A percentile compares a stretch with the other conserved stretches of the same genome.
Conservation (phyloP, 1,140 invertebrate species). For the Habropoda laboriosa region DNA sequence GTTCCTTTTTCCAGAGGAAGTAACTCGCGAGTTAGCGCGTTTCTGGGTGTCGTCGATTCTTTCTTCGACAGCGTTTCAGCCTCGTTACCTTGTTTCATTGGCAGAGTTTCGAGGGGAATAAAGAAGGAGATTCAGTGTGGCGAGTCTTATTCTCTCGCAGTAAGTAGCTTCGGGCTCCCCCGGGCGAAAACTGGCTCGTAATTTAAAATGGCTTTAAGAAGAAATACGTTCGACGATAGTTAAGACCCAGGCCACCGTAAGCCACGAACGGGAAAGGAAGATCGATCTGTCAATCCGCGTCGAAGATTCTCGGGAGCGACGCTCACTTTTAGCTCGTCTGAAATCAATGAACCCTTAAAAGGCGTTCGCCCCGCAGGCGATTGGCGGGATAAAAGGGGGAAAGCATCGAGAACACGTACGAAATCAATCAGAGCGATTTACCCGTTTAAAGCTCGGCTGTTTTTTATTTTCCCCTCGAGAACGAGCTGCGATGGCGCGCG, state of each 20-base stretch:
- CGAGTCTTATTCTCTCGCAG: conserved; percentile 36
- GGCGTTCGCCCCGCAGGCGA: not conserved
- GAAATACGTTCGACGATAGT: conserved; percentile 36
- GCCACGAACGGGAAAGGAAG: not conserved
- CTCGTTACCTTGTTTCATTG: conserved; percentile 5
- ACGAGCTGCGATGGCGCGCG: not conserved
- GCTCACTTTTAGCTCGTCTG: not conserved
- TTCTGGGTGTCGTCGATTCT: not conserved
- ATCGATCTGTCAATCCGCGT: conserved; percentile 32
- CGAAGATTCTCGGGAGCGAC: not conserved
- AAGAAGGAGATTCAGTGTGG: conserved; percentile 34
- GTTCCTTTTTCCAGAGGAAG: not conserved
- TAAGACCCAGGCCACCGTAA: conserved; percentile 17
- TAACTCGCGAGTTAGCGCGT: conserved; percentile 8
- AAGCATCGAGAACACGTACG: not conserved
- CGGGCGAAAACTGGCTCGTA: conserved; percentile 16
- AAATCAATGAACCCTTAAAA: conserved; percentile 29
- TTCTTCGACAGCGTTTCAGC: not conserved
- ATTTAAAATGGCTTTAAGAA: conserved; percentile 46
- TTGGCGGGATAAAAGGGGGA: not conserved
- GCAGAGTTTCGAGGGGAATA: not conserved
- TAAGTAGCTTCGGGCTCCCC: not conserved
- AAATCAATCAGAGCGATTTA: not conserved
- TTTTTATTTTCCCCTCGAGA: not conserved
- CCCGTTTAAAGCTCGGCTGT: not conserved